These are phyloP conservation scores for Eriocheir sinensis DNA, from an alignment of 1,140 invertebrate species.

Conservation along the genomic window DNA sequence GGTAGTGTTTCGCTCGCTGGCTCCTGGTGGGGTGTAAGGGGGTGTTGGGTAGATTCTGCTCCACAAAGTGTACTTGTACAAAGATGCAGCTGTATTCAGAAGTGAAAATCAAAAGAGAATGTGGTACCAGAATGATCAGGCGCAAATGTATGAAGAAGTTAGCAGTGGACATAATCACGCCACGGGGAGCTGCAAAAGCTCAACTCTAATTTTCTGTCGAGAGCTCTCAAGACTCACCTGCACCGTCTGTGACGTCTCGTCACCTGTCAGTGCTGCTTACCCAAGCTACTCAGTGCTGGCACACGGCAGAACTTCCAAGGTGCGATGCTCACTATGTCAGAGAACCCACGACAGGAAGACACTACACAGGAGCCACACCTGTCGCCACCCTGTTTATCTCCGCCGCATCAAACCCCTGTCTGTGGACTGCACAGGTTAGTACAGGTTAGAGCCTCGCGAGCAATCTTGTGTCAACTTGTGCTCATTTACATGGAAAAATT, in stretches of 20 bases:
- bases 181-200: background rate
- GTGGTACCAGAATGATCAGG: no score
- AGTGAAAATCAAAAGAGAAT: no score
- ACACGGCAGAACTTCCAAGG: background rate
- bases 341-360: background rate
- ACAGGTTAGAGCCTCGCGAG: background rate
- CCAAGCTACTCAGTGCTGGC: background rate
- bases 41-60: no score
- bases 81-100: no score
- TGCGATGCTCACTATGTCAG: background rate
- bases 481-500: background rate
- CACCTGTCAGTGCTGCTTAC: background rate
- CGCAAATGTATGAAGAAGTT: background rate
- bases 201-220: background rate
- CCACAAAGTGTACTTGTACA: no score
- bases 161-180: background rate
- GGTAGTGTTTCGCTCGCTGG: no score
- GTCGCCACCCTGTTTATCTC: background rate
- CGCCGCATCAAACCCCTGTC: background rate
- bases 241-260: constrained; percentile 34
- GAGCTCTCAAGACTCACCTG: background rate
- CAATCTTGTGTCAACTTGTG: background rate
- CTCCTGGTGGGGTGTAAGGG: no score
- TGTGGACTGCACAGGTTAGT: constrained; percentile 10
- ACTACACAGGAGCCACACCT: background rate